Evolutionary conservation across 2,888 invertebrate species (phyloP).

Genomic region (Hybos culiciformis): DNA sequence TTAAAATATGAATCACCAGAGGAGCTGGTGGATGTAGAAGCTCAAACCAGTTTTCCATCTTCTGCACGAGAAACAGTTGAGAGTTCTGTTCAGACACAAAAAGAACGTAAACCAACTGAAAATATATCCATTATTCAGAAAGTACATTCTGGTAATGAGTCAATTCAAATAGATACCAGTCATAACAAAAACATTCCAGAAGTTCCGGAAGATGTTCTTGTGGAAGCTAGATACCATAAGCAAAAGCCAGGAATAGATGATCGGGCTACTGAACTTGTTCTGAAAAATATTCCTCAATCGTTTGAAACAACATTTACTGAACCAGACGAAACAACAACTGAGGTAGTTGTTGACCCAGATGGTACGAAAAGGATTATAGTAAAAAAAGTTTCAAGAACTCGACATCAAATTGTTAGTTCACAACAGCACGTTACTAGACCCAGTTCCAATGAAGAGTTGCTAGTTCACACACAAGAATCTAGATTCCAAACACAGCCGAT

Average conservation of each 20-base stretch:
- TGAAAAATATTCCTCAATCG: constrained; percentile 57
- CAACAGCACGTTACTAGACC: constrained; percentile 41
- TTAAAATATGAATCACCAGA: constrained; percentile 33
- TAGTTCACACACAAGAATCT: constrained; percentile 50
- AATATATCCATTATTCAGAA: constrained; percentile 53
- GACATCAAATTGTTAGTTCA: constrained; percentile 48
- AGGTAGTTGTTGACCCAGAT: constrained; percentile 63
- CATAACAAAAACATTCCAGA: constrained; percentile 42
- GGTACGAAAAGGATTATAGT: constrained; percentile 69
- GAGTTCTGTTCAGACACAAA: constrained; percentile 29
- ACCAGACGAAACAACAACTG: constrained; percentile 70
- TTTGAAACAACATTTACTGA: constrained; percentile 72
- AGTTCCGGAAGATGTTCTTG: constrained; percentile 45
- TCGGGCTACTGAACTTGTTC: constrained; percentile 53
- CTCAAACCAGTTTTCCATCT: constrained; percentile 43
- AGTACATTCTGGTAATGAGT: constrained; percentile 49
- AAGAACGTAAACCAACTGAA: constrained; percentile 40
- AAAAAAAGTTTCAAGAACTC: constrained; percentile 54
- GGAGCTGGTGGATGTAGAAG: constrained; percentile 38
- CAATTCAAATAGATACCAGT: constrained; percentile 56
- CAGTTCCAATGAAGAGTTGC: constrained; percentile 39
- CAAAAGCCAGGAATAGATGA: constrained; percentile 38
- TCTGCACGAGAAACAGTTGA: constrained; percentile 23
- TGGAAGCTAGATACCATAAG: constrained; percentile 58
- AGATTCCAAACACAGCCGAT: constrained; percentile 42